These are phyloP conservation scores for Calameuta pallipes DNA, from an alignment of 2,888 invertebrate species.

Conservation along the genomic window DNA sequence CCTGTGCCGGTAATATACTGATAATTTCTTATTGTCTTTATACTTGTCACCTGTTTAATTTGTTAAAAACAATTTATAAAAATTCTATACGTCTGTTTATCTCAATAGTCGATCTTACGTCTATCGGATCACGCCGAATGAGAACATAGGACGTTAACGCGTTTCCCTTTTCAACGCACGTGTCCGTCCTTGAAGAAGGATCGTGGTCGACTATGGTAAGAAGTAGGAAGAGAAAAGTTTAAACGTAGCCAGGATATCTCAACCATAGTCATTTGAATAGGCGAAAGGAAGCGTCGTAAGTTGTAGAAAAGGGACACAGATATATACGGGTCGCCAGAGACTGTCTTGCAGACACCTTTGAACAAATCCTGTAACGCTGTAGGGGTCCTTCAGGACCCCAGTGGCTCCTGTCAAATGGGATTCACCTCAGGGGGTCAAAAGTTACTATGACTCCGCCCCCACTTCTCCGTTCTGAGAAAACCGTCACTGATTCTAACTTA, in stretches of 20 bases:
- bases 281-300: background rate
- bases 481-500: background rate
- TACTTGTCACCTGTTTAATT: background rate
- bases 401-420: slow-evolving; percentile 28
- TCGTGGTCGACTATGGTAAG: background rate
- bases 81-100: background rate
- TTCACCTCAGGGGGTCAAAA: slow-evolving; percentile 29
- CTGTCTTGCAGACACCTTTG: slow-evolving; percentile 32
- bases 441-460: slow-evolving; percentile 7
- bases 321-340: background rate
- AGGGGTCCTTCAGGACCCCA: slow-evolving; percentile 21
- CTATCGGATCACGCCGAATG: background rate
- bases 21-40: background rate
- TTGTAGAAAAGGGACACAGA: background rate
- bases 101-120: background rate
- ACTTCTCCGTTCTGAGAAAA: background rate
- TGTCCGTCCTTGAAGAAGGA: background rate
- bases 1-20: background rate
- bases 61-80: background rate
- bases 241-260: background rate
- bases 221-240: slow-evolving; percentile 9
- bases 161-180: slow-evolving; percentile 2
- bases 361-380: slow-evolving; percentile 32
- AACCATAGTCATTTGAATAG: background rate
- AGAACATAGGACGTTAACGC: background rate